phyloP scores from a whole-genome alignment of 1,140 invertebrate genomes.

The Rhopalosiphum padi region DNA sequence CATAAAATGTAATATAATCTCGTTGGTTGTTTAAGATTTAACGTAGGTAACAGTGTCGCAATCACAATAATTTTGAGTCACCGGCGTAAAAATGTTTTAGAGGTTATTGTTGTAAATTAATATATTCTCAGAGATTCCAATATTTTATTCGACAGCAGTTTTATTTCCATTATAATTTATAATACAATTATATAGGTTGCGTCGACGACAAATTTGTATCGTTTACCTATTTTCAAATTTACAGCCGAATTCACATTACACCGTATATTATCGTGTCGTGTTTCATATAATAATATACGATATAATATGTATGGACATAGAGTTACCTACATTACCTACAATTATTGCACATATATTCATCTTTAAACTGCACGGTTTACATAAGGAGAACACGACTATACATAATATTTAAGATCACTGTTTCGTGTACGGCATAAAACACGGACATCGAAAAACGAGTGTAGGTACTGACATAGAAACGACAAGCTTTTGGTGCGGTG shows the following conservation, averaged over 20 bases:
- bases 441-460: too few species aligned
- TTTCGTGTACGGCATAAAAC: too few species aligned
- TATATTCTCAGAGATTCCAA: neutral
- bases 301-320: too few species aligned
- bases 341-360: too few species aligned
- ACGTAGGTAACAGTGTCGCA: neutral
- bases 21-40: too few species aligned
- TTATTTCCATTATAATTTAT: neutral
- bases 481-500: too few species aligned
- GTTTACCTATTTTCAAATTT: neutral
- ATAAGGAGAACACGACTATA: too few species aligned
- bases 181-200: neutral
- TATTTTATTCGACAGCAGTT: neutral
- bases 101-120: neutral
- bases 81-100: neutral
- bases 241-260: neutral
- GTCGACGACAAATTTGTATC: neutral
- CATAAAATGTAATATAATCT: too few species aligned
- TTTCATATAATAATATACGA: neutral
- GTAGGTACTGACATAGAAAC: too few species aligned
- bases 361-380: too few species aligned
- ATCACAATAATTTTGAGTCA: neutral
- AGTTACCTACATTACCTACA: too few species aligned
- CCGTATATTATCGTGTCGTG: neutral
- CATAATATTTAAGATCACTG: too few species aligned